Base-by-base conservation (phyloP, 2,888 invertebrate genomes). In the Noctua comes region DNA sequence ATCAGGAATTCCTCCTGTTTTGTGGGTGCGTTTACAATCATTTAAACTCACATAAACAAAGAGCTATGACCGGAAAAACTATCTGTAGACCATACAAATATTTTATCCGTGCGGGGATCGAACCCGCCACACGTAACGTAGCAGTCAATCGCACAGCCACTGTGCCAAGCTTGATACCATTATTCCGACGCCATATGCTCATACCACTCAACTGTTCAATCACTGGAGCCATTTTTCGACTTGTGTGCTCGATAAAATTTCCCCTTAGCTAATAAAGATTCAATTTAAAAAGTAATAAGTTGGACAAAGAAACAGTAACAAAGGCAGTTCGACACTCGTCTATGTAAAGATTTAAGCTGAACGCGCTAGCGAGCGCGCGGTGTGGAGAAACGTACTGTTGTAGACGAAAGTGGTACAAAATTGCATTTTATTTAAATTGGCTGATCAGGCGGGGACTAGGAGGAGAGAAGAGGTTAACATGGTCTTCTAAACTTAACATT, bases 291-390 rank as follows among this genome's bases (percentile, higher is more conserved):
- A 68, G 10, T 54, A 43, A 70, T 54, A 73, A 74, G n/a, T 13
- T 24, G 21, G 4, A 48, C 68, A 68, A 71, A 36, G 57, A 65
- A 48, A 59, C 27, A 16, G 27, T 62, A 48, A 76, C 18, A 86
- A 68, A 70, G 27, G 36, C 43, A 40, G 66, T 83, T 75, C 4
- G 73, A 79, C 69, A 83, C 75, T 83, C 70, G 64, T 83, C 84
- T 86, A 16, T 75, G 72, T 72, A 66, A 82, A 76, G 77, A 74
- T 68, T 82, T 86, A 72, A 86, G 73, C 82, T 72, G 66, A 69
- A 54, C 66, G n/a, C 11, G 13, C 68, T 71, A 77, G 86, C 57
- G 66, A 75, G 65, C n/a, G 54, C 24, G 36, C 27, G 6, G 24
- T 24, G 69, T 51, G 27, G 6, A 16, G 48, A 1, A 48, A 65